These are phyloP conservation scores for Myoxocephalus aenaeus DNA, from an alignment of 2,797 vertebrate genomes.

Conservation along the genomic window DNA sequence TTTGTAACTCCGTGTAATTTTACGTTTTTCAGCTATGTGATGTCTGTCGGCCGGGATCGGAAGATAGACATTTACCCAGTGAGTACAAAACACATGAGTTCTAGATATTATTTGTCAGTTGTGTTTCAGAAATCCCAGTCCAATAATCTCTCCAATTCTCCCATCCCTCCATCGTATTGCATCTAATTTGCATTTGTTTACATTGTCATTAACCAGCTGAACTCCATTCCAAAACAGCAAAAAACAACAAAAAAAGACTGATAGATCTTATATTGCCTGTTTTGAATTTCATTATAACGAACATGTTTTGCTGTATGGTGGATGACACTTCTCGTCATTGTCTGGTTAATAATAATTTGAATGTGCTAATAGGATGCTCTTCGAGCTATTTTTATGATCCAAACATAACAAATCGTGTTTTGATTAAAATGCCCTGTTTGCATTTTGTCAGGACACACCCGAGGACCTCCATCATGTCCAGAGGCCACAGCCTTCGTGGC, in stretches of 20 bases:
- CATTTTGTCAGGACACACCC: slow-evolving; percentile 73
- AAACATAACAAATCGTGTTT: background rate
- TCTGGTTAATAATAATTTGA: slow-evolving; percentile 20
- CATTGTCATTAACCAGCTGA: slow-evolving; percentile 61
- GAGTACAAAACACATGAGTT: slow-evolving; percentile 73
- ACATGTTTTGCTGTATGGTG: background rate
- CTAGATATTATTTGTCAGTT: slow-evolving; percentile 46
- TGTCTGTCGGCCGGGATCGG: slow-evolving; percentile 84
- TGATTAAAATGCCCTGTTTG: slow-evolving; percentile 15
- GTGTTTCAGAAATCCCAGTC: slow-evolving; percentile 60
- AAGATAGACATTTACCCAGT: slow-evolving; percentile 85
- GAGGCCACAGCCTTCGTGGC: slow-evolving; percentile 79
- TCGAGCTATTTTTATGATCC: background rate
- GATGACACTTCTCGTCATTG: slow-evolving; percentile 3
- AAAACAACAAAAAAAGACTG: background rate
- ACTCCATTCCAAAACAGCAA: slow-evolving; percentile 24
- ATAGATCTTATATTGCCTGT: slow-evolving; percentile 11
- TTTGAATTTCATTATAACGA: slow-evolving; percentile 33
- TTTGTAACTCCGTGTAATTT: too few species aligned
- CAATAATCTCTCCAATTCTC: slow-evolving; percentile 51
- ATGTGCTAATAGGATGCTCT: background rate
- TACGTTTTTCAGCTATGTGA: slow-evolving; percentile 76
- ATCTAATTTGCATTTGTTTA: slow-evolving; percentile 58
- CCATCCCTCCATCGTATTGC: slow-evolving; percentile 36
- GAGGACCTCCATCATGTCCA: slow-evolving; percentile 74